Base-by-base conservation (phyloP, 2,888 invertebrate genomes). In the Ichneumoninae sp. region DNA sequence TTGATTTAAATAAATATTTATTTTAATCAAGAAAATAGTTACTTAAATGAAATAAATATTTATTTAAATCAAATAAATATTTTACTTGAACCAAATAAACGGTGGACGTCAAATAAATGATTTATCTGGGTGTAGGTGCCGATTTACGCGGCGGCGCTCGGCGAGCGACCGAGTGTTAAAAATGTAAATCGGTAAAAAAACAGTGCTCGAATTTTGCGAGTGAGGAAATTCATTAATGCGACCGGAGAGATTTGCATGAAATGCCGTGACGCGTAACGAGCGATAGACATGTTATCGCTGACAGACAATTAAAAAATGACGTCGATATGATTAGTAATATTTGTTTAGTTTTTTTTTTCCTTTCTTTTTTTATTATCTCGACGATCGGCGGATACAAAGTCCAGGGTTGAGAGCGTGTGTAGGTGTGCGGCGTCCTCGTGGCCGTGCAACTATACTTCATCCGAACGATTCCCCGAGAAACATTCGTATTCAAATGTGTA, bases 401-500 rank as follows among this genome's bases (percentile, higher is more conserved):
- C 57, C 60, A 57, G 30, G 74, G 63, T 63, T 47, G 30, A 63
- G 60, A 44, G 30, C 60, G 44, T 22, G 73, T 16, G 73, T 73
- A 60, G 73, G 74, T 63, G 60, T 13, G 30, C 33, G 5, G 30
- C 10, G 74, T 74, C 47, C 36, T 66, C 36, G 36, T 19, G n/a
- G 36, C 4, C 19, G 57, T 26, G 57, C 57, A 57, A 63, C 16
- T 7, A n/a, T n/a, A n/a, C 13, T 13, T n/a, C n/a, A 7, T 26
- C 7, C 30, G 60, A 47, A 74, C 60, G 30, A 74, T 63, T 63
- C 60, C 47, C 63, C n/a, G 63, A 63, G 73, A 8, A 47, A 60
- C 60, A 74, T 74, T 74, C 33, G 33, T 44, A 74, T 74, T 47
- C 60, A 63, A 74, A 74, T 74, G 74, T 33, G 44, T n/a, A 74